phyloP scores from a whole-genome alignment of 1,140 invertebrate species.

The Ostrea denselamellosa region DNA sequence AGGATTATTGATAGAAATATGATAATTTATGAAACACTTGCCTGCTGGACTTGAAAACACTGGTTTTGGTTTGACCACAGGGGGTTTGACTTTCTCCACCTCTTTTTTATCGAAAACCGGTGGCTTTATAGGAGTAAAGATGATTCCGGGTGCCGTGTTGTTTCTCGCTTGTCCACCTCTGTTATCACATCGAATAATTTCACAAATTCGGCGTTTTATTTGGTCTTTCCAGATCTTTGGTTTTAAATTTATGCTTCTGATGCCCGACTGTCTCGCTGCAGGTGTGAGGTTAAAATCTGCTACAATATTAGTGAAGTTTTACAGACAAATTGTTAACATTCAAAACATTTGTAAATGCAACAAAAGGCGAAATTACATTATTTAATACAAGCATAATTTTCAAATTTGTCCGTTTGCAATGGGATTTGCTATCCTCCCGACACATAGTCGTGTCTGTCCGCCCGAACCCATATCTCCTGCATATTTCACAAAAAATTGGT shows the following conservation, averaged over 20 bases:
- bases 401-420: too few relatives aligned
- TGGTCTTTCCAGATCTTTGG: constrained; percentile 1
- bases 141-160: background rate
- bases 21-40: background rate
- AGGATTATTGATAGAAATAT: too few relatives aligned
- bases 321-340: too few relatives aligned
- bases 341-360: too few relatives aligned
- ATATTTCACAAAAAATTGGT: too few relatives aligned
- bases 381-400: too few relatives aligned
- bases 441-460: too few relatives aligned
- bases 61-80: background rate
- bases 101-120: constrained; percentile 1
- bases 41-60: constrained; percentile 12
- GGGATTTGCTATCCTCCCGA: too few relatives aligned
- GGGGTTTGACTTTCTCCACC: background rate
- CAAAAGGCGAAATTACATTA: too few relatives aligned
- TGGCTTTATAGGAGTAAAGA: background rate
- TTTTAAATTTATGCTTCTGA: background rate
- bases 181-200: background rate
- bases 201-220: background rate
- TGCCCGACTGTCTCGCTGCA: background rate
- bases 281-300: background rate
- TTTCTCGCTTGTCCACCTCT: background rate
- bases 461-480: too few relatives aligned
- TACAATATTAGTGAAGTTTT: background rate